A percentile compares a stretch with the other conserved stretches of the same genome.
phyloP scores from a whole-genome alignment of 2,113 vertebrate genomes.

The Hepsetus odoe region DNA sequence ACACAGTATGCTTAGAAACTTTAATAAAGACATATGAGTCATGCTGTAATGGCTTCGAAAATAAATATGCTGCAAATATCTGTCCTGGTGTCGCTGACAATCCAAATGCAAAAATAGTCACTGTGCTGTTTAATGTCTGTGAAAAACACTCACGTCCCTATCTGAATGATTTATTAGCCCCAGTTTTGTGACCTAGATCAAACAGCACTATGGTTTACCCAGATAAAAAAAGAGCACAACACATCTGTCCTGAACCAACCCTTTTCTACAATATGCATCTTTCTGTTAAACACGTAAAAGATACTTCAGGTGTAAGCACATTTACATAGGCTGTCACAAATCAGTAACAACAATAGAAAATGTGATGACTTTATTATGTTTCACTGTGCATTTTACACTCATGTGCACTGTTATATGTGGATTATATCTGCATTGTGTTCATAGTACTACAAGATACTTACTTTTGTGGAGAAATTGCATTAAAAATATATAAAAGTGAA shows the following conservation, averaged over 20 bases:
- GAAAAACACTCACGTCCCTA: slow-evolving; percentile 45
- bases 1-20: no score
- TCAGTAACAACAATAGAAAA: no score
- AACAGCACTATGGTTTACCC: slow-evolving; percentile 54
- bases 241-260: slow-evolving; percentile 32
- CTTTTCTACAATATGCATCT: slow-evolving; percentile 18
- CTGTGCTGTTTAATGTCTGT: not conserved
- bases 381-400: no score
- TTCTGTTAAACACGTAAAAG: not conserved
- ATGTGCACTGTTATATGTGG: no score
- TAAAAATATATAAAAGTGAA: not conserved
- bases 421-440: no score
- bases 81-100: not conserved
- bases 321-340: no score
- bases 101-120: not conserved
- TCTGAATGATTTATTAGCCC: slow-evolving; percentile 75
- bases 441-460: no score
- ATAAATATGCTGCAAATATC: not conserved
- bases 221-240: slow-evolving; percentile 38
- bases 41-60: not conserved
- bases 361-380: no score
- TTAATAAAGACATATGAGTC: not conserved
- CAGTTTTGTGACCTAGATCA: slow-evolving; percentile 75
- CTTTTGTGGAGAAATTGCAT: not conserved
- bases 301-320: not conserved